Conservation (phyloP, 2,888 invertebrate species). For the Rutpela maculata region DNA sequence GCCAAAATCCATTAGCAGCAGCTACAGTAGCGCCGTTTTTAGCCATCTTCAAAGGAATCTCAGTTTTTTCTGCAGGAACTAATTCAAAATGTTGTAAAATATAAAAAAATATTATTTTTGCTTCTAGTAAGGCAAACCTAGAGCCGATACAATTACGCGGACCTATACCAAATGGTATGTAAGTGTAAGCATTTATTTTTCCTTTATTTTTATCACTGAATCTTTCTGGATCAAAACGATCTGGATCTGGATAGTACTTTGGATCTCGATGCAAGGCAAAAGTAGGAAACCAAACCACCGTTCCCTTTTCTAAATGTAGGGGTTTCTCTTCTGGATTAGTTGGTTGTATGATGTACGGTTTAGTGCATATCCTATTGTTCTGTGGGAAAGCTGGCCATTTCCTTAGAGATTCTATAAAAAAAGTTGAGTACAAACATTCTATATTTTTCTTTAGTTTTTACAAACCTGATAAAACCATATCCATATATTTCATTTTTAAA, state of each 20-base stretch:
- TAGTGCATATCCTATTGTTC: conserved; percentile 76
- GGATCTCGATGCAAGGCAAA: conserved; percentile 72
- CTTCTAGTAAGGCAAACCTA: too few relatives aligned
- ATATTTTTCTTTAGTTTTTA: neutral
- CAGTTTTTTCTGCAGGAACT: too few relatives aligned
- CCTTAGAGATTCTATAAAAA: conserved; percentile 72
- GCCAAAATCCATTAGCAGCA: conserved; percentile 64
- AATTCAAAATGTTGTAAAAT: too few relatives aligned
- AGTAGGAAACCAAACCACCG: conserved; percentile 68
- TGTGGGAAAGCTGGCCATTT: conserved; percentile 75
- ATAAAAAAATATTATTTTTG: too few relatives aligned
- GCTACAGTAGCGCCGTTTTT: too few relatives aligned
- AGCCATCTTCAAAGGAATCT: too few relatives aligned
- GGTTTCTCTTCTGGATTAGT: conserved; percentile 56
- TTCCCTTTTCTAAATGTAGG: too few relatives aligned
- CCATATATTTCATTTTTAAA: conserved; percentile 46
- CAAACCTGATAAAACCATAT: conserved; percentile 26
- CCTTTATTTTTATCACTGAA: conserved; percentile 66
- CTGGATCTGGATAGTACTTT: conserved; percentile 72
- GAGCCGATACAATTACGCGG: too few relatives aligned
- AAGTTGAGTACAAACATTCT: conserved; percentile 11
- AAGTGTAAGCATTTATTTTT: conserved; percentile 74
- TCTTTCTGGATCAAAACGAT: conserved; percentile 73
- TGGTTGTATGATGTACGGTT: conserved; percentile 70
- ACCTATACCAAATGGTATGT: conserved; percentile 76